phyloP scores from a whole-genome alignment of 2,113 vertebrate genomes.

The Tupaia tana region DNA sequence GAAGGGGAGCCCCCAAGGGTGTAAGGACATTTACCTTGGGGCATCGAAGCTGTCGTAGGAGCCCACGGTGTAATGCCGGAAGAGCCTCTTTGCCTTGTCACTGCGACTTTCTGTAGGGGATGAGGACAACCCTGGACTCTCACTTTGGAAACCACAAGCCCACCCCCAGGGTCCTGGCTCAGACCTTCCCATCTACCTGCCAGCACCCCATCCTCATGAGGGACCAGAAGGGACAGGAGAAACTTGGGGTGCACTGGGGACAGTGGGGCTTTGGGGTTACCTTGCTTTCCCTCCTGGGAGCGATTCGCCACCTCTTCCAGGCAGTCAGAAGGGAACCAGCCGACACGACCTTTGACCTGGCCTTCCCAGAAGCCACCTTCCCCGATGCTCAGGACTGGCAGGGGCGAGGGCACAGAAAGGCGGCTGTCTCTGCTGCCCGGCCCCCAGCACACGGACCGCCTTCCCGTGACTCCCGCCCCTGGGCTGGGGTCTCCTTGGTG shows the following conservation, averaged over 20 bases:
- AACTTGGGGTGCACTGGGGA: too few relatives aligned
- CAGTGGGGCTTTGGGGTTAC: conserved; percentile 74
- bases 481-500: not conserved
- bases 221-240: not conserved
- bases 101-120: conserved; percentile 92
- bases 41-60: conserved; percentile 97
- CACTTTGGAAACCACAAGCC: not conserved
- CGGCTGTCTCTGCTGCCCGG: not conserved
- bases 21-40: conserved; percentile 90
- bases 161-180: not conserved
- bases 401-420: not conserved
- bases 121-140: not conserved
- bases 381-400: conserved; percentile 93
- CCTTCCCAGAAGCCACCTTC: conserved; percentile 97
- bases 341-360: conserved; percentile 92
- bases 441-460: not conserved
- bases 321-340: conserved; percentile 96
- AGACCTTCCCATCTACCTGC: not conserved
- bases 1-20: not conserved
- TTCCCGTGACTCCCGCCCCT: not conserved
- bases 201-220: not conserved
- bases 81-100: conserved; percentile 94
- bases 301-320: conserved; percentile 94
- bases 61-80: conserved; percentile 96
- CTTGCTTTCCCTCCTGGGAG: conserved; percentile 92